Base-by-base conservation (phyloP, 2,888 invertebrate species). In the Spicauda simplicius region DNA sequence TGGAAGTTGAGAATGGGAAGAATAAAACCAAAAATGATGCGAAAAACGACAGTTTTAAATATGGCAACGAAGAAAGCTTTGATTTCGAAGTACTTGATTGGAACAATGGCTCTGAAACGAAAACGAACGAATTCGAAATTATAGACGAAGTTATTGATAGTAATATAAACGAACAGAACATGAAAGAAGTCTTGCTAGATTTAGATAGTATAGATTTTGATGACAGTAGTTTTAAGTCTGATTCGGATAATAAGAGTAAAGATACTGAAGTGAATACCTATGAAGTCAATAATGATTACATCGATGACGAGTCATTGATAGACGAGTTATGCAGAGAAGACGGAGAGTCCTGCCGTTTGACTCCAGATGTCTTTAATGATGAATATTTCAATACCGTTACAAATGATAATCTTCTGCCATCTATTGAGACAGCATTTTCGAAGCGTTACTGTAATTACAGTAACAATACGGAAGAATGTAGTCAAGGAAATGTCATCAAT, bases 321-420 rank as follows among this genome's bases (percentile, higher is more conserved):
- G 93, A 93, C 66, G 92, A 92, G 72, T 82, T 93, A 16, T 93
- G 93, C 59, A 85, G 92, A 78, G 93, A 93, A 79, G 93, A 93
- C 33, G 80, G 81, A 19, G 91, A 92, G 77, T 81, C 88, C 6
- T 84, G 84, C 68, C 78, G 85, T 64, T 71, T 89, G 20, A 84
- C 88, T 2, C 89, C 91, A 41, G 90, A 90, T 71, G 79, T 76
- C 20, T 90, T 88, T 54, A 87, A 85, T 71, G 90, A 90, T 70
- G 88, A 88, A 58, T 88, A 86, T 74, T 77, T 90, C 45, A 80
- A 81, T 58, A 71, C 84, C 4, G 76, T 78, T 14, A 70, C 78
- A n/a, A 79, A 80, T 61, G 90, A 88, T 19, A 84, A 83, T 69
- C 73, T 83, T n/a, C 70, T 92, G n/a, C 93, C 93, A 0, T 87